Percentiles rank a stretch among this genome's conserved stretches.
Conservation (phyloP, 2,888 invertebrate species). For the Hyalella azteca region DNA sequence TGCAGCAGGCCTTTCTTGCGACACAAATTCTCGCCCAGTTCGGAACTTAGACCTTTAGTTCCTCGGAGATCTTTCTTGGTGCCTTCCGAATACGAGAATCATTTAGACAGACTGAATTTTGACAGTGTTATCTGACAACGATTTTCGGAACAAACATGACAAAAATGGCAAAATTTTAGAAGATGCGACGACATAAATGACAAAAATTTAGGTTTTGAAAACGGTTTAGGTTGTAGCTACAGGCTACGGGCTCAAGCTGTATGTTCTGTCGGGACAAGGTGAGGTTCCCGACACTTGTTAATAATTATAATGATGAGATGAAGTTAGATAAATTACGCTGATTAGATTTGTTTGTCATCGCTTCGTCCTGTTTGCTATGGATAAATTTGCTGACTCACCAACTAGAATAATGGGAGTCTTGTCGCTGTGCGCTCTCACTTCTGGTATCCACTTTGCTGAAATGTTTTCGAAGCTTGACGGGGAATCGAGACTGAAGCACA, state of each 20-base stretch:
- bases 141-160: background rate
- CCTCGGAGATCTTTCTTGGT: conserved; percentile 50
- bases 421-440: conserved; percentile 46
- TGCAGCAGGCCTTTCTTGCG: conserved; percentile 46
- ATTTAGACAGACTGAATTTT: background rate
- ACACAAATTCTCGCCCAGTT: conserved; percentile 47
- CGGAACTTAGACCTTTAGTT: conserved; percentile 21
- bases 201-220: background rate
- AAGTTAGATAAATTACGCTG: background rate
- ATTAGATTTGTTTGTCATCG: background rate
- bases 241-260: background rate
- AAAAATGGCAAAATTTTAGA: background rate
- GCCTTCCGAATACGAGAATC: conserved; percentile 41
- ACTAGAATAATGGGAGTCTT: conserved; percentile 35
- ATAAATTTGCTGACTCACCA: conserved; percentile 28
- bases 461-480: conserved; percentile 54
- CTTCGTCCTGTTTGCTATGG: too few relatives aligned
- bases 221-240: background rate
- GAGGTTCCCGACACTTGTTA: background rate
- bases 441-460: conserved; percentile 53
- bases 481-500: conserved; percentile 53
- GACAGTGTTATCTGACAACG: background rate
- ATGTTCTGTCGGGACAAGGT: background rate
- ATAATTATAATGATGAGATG: background rate
- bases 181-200: background rate